Conservation (phyloP, 2,113 vertebrate genomes). For the Piprites chloris region DNA sequence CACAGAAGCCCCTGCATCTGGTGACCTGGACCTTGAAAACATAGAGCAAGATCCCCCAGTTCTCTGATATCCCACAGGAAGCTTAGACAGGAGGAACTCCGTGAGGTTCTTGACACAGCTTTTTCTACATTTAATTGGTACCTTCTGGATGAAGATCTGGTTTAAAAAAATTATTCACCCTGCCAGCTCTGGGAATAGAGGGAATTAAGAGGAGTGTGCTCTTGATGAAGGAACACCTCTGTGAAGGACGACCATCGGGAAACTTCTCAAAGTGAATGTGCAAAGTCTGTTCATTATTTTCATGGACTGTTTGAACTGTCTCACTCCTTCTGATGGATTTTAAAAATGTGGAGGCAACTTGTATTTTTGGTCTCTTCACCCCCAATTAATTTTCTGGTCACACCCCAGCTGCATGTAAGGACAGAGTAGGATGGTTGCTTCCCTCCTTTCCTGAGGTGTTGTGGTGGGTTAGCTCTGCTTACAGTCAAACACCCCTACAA, state of each 20-base stretch:
- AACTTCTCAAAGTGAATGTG: not conserved
- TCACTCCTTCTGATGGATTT: not conserved
- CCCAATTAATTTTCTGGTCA: not conserved
- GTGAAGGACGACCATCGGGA: not conserved
- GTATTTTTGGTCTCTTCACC: not conserved
- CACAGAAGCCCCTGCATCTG: not conserved
- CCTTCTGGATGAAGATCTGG: not conserved
- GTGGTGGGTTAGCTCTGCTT: not conserved
- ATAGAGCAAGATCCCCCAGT: not conserved
- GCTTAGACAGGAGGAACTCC: not conserved
- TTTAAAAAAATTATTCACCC: not conserved
- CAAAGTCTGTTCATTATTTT: not conserved
- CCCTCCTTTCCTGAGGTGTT: not conserved
- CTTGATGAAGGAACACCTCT: not conserved
- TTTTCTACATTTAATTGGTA: not conserved
- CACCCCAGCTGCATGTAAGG: not conserved
- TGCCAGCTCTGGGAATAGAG: not conserved
- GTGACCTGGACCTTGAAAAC: not conserved
- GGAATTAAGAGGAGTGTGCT: not conserved
- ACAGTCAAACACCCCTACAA: not conserved
- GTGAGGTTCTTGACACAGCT: not conserved
- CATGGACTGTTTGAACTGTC: not conserved
- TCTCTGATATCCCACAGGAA: not conserved
- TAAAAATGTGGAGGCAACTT: not conserved
- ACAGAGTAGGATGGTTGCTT: not conserved